Base-by-base conservation (phyloP, 2,797 vertebrate species). In the Pseudotriccus pelzelni region DNA sequence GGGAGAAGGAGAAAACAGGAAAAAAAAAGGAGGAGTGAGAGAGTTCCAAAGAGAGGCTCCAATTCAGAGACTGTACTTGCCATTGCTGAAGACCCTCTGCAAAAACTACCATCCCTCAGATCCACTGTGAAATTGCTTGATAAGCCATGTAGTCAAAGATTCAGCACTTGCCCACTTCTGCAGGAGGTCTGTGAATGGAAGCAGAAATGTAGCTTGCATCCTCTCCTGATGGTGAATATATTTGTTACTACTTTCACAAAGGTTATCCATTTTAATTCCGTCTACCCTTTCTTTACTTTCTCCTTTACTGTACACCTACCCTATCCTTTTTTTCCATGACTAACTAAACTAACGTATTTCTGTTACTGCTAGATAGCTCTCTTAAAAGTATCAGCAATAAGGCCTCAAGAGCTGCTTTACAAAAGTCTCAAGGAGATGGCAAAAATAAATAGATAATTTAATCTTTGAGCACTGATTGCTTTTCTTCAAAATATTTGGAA, bases 1-100 rank as follows among this genome's bases (percentile, higher is more conserved):
- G 28, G 7, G 13, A 18, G 32, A 23, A 60, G 27, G 6, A 69
- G 4, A 7, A 39, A 79, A 79, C 3, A 13, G 18, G 37, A 4
- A 1, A 30, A 46, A 50, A 60, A 46, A 27, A 16, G 10, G 24
- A 18, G 6, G 23, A 50, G 16, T 0, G 0, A 60, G 23, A 41
- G 13, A 63, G 53, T 52, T 52, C 50, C 62, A 80, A 70, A 56
- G 60, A 66, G 52, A 63, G 8, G 23, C 14, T 83, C 12, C 52
- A 9, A 1, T 49, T 93, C 50, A 62, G 47, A 74, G 30, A 46
- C 9, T 59, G 16, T 52, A 4, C 37, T 69, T 55, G 58, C 62
- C 7, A 0, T 12, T 84, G 52, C 36, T 80, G 36, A 88, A 70
- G 34, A 49, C 30, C 28, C 7, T 62, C 23, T 73, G 43, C 52